Percentiles rank a stretch among this genome's conserved stretches.
phyloP scores from a whole-genome alignment of 2,888 invertebrate genomes.

The Tachystola acroxantha region DNA sequence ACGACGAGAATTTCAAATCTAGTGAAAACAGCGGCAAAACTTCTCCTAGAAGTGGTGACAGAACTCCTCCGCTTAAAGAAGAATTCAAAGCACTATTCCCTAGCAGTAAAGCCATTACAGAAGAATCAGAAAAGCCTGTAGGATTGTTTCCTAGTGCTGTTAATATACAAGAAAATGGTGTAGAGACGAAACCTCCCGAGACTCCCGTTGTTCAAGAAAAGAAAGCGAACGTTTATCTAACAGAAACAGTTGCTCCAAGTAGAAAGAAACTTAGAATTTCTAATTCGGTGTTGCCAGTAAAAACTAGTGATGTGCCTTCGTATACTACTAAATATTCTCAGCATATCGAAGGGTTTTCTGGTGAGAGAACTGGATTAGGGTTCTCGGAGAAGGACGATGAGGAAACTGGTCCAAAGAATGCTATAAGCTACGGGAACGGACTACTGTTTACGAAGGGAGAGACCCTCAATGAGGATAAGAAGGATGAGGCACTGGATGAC shows the following conservation, averaged over 20 bases:
- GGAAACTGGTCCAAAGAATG: conserved; percentile 44
- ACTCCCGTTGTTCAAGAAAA: conserved; percentile 31
- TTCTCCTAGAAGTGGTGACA: conserved; percentile 36
- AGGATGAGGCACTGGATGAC: conserved; percentile 54
- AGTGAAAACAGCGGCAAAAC: conserved; percentile 30
- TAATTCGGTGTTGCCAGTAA: conserved; percentile 58
- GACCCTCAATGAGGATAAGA: conserved; percentile 58
- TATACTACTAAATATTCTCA: conserved; percentile 71
- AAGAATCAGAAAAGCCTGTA: conserved; percentile 17
- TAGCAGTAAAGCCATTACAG: conserved; percentile 32
- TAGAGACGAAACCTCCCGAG: conserved; percentile 19
- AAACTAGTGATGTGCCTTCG: conserved; percentile 39
- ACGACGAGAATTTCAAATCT: conserved; percentile 21
- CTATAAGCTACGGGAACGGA: conserved; percentile 60
- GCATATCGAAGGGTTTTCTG: conserved; percentile 60
- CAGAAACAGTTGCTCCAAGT: conserved; percentile 35
- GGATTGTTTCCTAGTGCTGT: conserved; percentile 31
- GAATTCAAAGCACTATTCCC: conserved; percentile 19
- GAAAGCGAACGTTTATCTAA: conserved; percentile 57
- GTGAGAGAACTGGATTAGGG: conserved; percentile 69
- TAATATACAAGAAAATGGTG: conserved; percentile 28
- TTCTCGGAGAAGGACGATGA: conserved; percentile 50
- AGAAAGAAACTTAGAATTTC: conserved; percentile 67
- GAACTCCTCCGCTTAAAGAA: conserved; percentile 35
- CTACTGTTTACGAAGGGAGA: conserved; percentile 75